These are phyloP conservation scores for Osmerus eperlanus DNA, from an alignment of 2,113 vertebrate genomes.

Conservation along the genomic window DNA sequence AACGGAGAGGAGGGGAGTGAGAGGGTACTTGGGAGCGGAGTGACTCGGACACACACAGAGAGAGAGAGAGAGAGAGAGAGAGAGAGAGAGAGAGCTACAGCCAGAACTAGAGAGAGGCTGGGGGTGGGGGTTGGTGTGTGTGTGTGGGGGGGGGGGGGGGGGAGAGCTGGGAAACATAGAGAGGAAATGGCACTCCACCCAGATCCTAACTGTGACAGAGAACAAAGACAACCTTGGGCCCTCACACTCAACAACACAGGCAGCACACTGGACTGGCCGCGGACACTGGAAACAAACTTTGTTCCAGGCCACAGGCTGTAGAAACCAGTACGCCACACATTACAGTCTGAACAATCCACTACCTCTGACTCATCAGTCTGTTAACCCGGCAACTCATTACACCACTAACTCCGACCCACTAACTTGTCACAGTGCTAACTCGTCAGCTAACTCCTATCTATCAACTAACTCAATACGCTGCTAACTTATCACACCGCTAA, in stretches of 20 bases:
- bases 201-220: conserved; percentile 57
- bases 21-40: conserved; percentile 37
- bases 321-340: neutral
- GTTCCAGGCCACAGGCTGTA: neutral
- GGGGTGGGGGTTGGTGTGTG: no score
- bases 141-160: conserved; percentile 4
- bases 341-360: neutral
- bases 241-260: conserved; percentile 43
- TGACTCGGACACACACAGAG: conserved; percentile 34
- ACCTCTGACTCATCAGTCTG: neutral
- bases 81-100: conserved; percentile 47
- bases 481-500: neutral
- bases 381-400: neutral
- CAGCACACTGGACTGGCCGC: conserved; percentile 24
- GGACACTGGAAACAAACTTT: conserved; percentile 16
- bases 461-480: neutral
- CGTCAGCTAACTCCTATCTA: neutral
- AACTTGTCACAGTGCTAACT: neutral
- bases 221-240: conserved; percentile 67
- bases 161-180: conserved; percentile 62
- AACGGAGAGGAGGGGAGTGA: conserved; percentile 40
- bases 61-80: conserved; percentile 37
- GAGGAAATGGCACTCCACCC: conserved; percentile 75
- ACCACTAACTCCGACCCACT: neutral
- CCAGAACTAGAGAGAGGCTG: conserved; percentile 23